phyloP scores from a whole-genome alignment of 1,140 invertebrate species.

The Drosophila willistoni region DNA sequence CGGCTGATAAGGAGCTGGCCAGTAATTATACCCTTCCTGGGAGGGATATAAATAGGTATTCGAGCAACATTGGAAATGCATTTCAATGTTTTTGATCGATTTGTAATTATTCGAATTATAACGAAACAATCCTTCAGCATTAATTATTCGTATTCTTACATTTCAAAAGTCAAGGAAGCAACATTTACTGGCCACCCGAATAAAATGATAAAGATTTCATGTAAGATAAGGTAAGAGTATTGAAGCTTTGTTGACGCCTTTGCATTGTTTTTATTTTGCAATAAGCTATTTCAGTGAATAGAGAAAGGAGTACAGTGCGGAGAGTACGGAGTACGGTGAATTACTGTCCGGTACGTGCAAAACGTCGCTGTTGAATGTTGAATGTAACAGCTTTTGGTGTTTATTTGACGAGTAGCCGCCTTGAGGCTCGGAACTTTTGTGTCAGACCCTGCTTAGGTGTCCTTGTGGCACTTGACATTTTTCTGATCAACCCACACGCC shows the following conservation, averaged over 20 bases:
- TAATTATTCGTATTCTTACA: no score
- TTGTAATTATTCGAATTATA: no score
- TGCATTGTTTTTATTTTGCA: not conserved
- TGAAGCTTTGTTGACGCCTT: not conserved
- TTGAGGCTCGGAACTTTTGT: conserved; percentile 30
- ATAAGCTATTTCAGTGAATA: not conserved
- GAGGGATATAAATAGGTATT: conserved; percentile 28
- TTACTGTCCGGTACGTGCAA: conserved; percentile 37
- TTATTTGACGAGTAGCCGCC: conserved; percentile 45
- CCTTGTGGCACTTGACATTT: conserved; percentile 50
- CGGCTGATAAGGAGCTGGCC: conserved; percentile 49
- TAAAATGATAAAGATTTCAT: not conserved
- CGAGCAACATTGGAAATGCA: not conserved
- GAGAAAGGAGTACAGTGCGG: not conserved
- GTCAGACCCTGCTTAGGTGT: conserved; percentile 20
- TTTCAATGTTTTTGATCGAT: not conserved
- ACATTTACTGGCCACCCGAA: not conserved
- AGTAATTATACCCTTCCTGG: conserved; percentile 34
- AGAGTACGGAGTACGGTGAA: conserved; percentile 16
- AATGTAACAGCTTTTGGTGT: conserved; percentile 39
- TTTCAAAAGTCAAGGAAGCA: no score
- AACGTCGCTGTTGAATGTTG: conserved; percentile 3
- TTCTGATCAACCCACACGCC: conserved; percentile 17
- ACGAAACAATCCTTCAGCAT: no score
- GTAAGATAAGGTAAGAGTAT: not conserved